Evolutionary conservation across 2,888 invertebrate species (phyloP), one percentile per base, ranked within the genome.

Genomic region (Acleris cristana): DNA sequence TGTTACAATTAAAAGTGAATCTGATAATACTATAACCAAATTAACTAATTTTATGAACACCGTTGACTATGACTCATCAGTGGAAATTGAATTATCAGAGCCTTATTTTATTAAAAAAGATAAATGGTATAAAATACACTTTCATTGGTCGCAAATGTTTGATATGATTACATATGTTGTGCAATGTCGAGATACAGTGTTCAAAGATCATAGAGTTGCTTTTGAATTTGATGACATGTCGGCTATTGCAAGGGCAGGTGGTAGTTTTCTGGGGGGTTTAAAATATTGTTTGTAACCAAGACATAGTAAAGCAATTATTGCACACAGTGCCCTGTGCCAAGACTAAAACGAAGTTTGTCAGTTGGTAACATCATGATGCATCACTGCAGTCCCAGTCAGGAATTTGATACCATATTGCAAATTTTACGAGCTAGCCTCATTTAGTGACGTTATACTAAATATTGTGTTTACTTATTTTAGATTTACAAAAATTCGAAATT

Each of bases 161-260:
- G 79, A 82, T 59, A 72, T 84, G 65, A 85, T 84, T 77, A 85
- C 84, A 56, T 93, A 93, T 81, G 83, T 87, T 68, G 86, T 92
- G 21, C 89, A 88, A 76, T 85, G 86, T 68, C 85, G 93, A 73
- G 87, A 91, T 64, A 79, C 76, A 48, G 72, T 76, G 6, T 88
- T 85, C 70, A 81, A 75, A 69, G 86, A 86, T 59, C 83, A 85
- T 53, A 88, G 82, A 71, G 84, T 89, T 34, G 78, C 79, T 61
- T 85, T 93, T 79, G 86, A 88, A 70, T 93, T 93, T 85, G 89
- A 92, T 72, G 93, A 93, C 72, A 74, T 86, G 65, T 76, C 79
- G 49, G 73, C 80, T 49, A 73, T 76, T 70, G 73, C 83, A 67
- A 80, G 83, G 49, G 82, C 78, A 70, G 79, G 80, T 73, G 91